Evolutionary conservation across 2,113 vertebrate species (phyloP), one percentile per base, ranked within the genome.

Genomic region (Gallinago undulata): DNA sequence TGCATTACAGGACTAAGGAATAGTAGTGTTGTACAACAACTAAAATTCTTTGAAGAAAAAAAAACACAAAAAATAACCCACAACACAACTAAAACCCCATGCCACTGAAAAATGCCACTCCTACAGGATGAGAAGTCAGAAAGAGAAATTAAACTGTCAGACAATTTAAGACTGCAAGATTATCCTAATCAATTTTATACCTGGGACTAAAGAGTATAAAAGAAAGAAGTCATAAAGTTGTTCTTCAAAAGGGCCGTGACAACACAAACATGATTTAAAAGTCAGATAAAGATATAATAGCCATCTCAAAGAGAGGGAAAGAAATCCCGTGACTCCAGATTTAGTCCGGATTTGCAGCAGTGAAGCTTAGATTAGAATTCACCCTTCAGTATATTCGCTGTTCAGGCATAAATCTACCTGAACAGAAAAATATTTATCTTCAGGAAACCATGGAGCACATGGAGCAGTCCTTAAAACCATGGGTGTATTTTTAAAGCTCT

Each of bases 381-480:
- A 69, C 23, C n/a, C 41, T 41, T 75, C n/a, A 67, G 60, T 43
- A 72, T 56, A 53, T 11, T 19, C 5, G 66, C 33, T 78, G 22
- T 67, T 90, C 45, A 75, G 30, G 24, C 69, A 92, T 93, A 92
- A 94, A 69, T 87, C 83, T 84, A 70, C 48, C 45, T 86, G 72
- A 93, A 89, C 5, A 41, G 64, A 72, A 96, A 84, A 96, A 95
- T 94, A 96, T 94, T 93, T 95, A 60, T 92, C 83, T 90, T 94
- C 68, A 89, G 66, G 25, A 95, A 94, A 81, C 86, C 88, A 70
- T 2, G 3, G 37, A 80, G 16, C 78, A 77, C 85, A 74, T 2
- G 3, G 37, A 78, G 13, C 72, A 81, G 56, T 50, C 72, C 23
- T 84, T 78, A 81, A 68, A 67, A 84, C 39, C 53, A 60, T 4